Conservation (phyloP, 2,113 vertebrate genomes). For the Oxyura jamaicensis region DNA sequence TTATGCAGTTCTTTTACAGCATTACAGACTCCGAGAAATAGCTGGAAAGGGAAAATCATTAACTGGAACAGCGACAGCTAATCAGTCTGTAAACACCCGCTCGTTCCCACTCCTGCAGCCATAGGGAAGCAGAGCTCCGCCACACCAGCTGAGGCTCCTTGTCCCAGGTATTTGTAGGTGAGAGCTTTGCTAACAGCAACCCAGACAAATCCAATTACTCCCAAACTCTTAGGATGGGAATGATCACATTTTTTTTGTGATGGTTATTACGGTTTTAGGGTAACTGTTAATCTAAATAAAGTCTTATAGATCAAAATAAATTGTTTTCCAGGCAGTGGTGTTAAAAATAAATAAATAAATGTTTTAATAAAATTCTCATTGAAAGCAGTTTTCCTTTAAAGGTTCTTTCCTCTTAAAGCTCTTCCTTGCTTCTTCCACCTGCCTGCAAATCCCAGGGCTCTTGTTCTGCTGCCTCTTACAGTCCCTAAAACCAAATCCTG, state of each 20-base stretch:
- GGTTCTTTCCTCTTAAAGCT: not conserved
- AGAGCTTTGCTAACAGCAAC: not conserved
- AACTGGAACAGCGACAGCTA: not conserved
- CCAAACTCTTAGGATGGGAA: not conserved
- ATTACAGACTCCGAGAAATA: not conserved
- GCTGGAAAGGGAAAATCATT: not conserved
- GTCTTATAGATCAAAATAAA: constrained; percentile 35
- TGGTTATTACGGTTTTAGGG: not conserved
- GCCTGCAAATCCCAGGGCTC: not conserved
- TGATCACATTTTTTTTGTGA: not conserved
- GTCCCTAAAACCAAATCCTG: not conserved
- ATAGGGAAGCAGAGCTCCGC: not conserved
- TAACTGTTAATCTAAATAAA: constrained; percentile 43
- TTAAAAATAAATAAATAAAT: not conserved
- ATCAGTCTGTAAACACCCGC: not conserved
- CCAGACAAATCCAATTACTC: constrained; percentile 9
- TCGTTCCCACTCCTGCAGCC: not conserved
- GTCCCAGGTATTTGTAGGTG: not conserved
- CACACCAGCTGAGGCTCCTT: not conserved
- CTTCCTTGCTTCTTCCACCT: not conserved
- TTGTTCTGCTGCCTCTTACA: not conserved
- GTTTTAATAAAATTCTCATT: constrained; percentile 33
- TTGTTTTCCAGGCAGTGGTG: not conserved
- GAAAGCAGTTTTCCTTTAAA: not conserved
- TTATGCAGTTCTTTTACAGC: not conserved